Evolutionary conservation across 2,888 invertebrate species (phyloP).

Genomic region (Tetragonisca angustula): DNA sequence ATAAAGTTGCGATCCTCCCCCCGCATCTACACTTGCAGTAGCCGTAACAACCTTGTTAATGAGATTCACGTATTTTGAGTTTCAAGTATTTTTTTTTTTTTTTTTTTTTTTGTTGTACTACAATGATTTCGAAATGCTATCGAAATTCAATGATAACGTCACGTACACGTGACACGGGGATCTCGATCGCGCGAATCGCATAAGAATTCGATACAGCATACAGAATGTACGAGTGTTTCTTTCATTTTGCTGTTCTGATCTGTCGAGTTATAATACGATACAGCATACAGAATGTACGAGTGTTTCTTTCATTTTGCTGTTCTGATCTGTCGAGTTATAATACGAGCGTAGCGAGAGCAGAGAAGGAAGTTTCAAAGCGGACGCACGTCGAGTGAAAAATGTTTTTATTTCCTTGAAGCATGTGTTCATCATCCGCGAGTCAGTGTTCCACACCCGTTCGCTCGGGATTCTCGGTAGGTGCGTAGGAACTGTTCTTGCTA

Average conservation of each 20-base stretch:
- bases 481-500: conserved; percentile 23
- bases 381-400: background rate
- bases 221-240: background rate
- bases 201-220: too few relatives aligned
- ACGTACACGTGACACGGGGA: background rate
- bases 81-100: conserved; percentile 7
- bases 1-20: conserved; percentile 14
- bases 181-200: background rate
- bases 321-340: background rate
- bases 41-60: conserved; percentile 9
- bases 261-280: background rate
- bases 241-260: background rate
- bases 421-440: background rate
- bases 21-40: conserved; percentile 33
- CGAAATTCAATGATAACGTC: conserved; percentile 24
- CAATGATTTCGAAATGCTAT: conserved; percentile 40
- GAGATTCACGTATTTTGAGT: conserved; percentile 28
- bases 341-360: background rate
- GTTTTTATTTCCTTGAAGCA: background rate
- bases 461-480: background rate
- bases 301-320: background rate
- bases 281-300: background rate
- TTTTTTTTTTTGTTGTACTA: background rate
- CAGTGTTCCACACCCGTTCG: too few relatives aligned
- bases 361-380: background rate